Base-by-base conservation (phyloP, 2,888 invertebrate genomes). In the Polymixis lichenea region DNA sequence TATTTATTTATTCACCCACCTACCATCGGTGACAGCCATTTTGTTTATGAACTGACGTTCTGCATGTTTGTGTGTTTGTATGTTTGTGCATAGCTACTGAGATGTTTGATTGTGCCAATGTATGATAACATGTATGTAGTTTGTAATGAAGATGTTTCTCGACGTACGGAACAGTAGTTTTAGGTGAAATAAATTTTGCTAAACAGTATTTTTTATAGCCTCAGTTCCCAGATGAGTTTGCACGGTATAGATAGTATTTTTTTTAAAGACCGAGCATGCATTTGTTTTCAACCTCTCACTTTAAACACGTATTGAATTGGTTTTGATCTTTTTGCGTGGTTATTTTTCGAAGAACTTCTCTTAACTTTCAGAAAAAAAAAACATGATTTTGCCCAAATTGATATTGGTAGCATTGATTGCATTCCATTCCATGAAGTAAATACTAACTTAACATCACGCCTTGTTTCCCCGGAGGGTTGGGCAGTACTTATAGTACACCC, bases 1-100 rank as follows among this genome's bases (percentile, higher is more conserved):
- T 95, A 95, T 95, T 94, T 95, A 94, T 93, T 91, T 94, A 93
- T 93, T 92, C 95, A 94, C 93, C 92, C 91, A 93, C 94, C 93
- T 93, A 92, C 91, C 94, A 94, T 94, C 91, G 95, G 94, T 90
- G 94, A 93, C 94, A 93, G 93, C 93, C 93, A 94, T 94, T 94
- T 93, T 92, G 94, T 94, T 95, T 95, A 95, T 95, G 94, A 92
- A 88, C 77, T 82, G 81, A 80, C 81, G 76, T 79, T 55, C 75
- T 90, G 90, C 88, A 82, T 92, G 93, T 91, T 90, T 58, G 75
- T 58, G 15, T 77, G 68, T 67, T 61, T 72, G 72, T 89, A 64
- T 74, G 53, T 66, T 76, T 92, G 90, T 89, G 73, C 64, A 80
- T 71, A 61, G 75, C 78, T 80, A 86, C 88, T 80, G 84, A 86